Evolutionary conservation across 2,888 invertebrate genomes (phyloP), one percentile per base, ranked within the genome.

Genomic region (Dioctria linearis): DNA sequence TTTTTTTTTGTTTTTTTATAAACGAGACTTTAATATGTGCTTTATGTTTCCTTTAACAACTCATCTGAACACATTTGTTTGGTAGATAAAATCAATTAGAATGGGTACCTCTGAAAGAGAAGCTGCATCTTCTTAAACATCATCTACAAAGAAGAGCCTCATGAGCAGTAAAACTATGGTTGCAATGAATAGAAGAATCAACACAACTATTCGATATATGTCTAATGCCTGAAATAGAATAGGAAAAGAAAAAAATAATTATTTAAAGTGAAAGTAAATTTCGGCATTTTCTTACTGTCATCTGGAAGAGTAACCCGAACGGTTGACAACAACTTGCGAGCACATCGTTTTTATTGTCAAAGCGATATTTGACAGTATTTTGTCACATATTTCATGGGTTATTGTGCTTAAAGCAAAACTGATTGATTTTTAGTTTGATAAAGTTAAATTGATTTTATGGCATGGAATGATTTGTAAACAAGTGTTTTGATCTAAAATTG

Each of bases 341-440:
- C 25, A 25, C 25, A 25, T 25, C 25, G 25, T 25, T 25, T 25
- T 25, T 25, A 25, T 25, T 25, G 25, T 25, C 25, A 25, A 25
- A 25, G n/a, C 2, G 40, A 4, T 63, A 39, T 63, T 11, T 42
- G 43, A 66, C 43, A 46, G 3, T 66, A 25, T 25, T 25, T 25
- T 63, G 63, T 2, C 57, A 9, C 2, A 66, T 11, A 46, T 66
- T 66, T 66, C 66, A 66, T 66, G 66, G 66, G n/a, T 63, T 63
- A n/a, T 63, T 63, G 8, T 8, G 63, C 11, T 57, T 57, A 5
- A 11, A 57, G 25, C 40, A 3, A 39, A 63, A 40, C 1, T 42
- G 37, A 8, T 39, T 5, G 40, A 3, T 63, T 63, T 57, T 5
- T 0, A 25, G 25, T 25, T 25, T 25, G n/a, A n/a, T n/a, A n/a